Evolutionary conservation across 1,140 invertebrate genomes (phyloP), one percentile per base, ranked within the genome.

Genomic region (Tetramorium parvispinum): DNA sequence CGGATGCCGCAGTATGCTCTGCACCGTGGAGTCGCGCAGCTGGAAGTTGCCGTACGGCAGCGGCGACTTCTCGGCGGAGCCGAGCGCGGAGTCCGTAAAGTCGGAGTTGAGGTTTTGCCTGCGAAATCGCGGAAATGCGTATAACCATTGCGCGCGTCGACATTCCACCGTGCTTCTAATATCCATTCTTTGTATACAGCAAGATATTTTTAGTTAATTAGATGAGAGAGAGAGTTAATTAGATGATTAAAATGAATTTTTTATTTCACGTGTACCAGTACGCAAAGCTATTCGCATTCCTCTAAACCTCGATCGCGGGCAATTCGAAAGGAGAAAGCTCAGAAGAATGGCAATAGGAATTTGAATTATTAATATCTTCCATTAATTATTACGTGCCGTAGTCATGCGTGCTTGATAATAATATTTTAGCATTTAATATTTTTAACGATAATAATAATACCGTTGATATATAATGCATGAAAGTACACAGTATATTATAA

Each of bases 31-130:
- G 93, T 99, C 98, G 66, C 98, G 95, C 3, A 99, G 96, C 92
- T 98, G 98, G 94, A 99, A 99, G 94, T 99, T 99, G 40, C 98
- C 98, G 95, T 98, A 98, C 40, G 98, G 98, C 86, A 98, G 95
- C 8, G 98, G 98, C 87, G 97, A 98, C 94, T 98, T 98, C 92
- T 98, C 98, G 27, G 97, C 97, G 51, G 97, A 98, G 40, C 98
- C 98, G 24, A 99, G 95, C 0, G 98, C 98, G 55, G 98, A 98
- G 93, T 99, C 98, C 68, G 98, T 98, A 93, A 99, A 99, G 94
- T 99, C 98, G 0, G 98, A 98, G 95, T 99, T 99, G 46, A 99
- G 95, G 94, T 99, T 99, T 97, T 99, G 98, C 91, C 98, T 98
- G 95, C 27, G 13, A 11, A 77, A 77, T 65, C 24, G 21, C 71